Conservation (phyloP, 2,797 vertebrate genomes). For the Yasuhikotakia modesta region DNA sequence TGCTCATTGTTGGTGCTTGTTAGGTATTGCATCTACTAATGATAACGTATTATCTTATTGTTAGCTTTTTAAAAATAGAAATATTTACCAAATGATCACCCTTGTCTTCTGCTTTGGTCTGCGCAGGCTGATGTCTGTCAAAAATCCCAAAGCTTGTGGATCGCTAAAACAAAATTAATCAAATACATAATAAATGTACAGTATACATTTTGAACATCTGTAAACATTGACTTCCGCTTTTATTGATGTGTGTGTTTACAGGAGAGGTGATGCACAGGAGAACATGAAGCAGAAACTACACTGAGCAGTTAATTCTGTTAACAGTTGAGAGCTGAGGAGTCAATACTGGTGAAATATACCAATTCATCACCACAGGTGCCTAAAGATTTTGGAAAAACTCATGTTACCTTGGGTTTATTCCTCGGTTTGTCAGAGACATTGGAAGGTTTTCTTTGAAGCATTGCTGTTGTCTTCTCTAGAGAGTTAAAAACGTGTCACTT, state of each 20-base stretch:
- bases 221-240: not conserved
- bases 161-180: conserved; percentile 72
- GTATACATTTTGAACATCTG: conserved; percentile 42
- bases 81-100: conserved; percentile 61
- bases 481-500: conserved; percentile 21
- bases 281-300: not conserved
- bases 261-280: too few relatives aligned
- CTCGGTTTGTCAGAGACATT: conserved; percentile 83
- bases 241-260: not conserved
- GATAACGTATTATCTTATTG: too few relatives aligned
- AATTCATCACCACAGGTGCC: conserved; percentile 2
- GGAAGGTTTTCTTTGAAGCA: conserved; percentile 84
- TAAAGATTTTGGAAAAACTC: not conserved
- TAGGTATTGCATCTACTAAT: too few relatives aligned
- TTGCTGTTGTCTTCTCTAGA: conserved; percentile 61
- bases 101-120: conserved; percentile 73
- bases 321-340: not conserved
- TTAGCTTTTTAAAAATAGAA: not conserved
- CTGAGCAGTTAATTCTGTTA: not conserved
- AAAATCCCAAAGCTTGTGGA: conserved; percentile 85
- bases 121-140: conserved; percentile 72
- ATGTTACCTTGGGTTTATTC: conserved; percentile 79
- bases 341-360: not conserved
- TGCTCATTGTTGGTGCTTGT: too few relatives aligned
- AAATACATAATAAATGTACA: conserved; percentile 62